These are phyloP conservation scores for Petrocephalus schoutedeni DNA, from an alignment of 2,797 vertebrate genomes.

Conservation along the genomic window DNA sequence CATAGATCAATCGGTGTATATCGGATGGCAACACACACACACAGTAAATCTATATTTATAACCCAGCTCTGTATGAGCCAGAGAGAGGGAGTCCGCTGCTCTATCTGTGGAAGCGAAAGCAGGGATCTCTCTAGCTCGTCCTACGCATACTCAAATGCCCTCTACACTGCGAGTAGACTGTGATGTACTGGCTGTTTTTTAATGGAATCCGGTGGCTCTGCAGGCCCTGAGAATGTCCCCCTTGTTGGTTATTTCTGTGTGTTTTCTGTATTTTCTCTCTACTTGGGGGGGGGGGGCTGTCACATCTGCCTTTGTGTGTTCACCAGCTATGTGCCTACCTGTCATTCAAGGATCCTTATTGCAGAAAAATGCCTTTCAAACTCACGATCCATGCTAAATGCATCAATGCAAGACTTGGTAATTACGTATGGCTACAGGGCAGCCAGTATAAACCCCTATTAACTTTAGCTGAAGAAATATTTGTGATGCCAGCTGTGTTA, in stretches of 20 bases:
- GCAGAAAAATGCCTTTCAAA: not conserved
- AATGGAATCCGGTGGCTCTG: not conserved
- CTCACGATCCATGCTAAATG: not conserved
- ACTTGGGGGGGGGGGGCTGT: not conserved
- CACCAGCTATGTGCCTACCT: not conserved
- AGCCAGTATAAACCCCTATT: constrained; percentile 1
- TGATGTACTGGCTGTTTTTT: not conserved
- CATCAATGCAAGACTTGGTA: not conserved
- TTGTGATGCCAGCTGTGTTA: not conserved
- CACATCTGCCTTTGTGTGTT: not conserved
- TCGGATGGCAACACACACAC: constrained; percentile 14
- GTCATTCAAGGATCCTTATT: not conserved
- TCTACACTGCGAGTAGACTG: constrained; percentile 3
- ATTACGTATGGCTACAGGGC: not conserved
- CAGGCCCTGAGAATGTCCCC: not conserved
- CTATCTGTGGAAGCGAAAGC: not conserved
- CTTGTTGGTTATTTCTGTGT: not conserved
- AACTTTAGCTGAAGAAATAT: not conserved
- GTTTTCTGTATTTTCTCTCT: not conserved
- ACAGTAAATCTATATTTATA: constrained; percentile 22
- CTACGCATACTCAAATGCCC: constrained; percentile 4
- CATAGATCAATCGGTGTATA: constrained; percentile 11
- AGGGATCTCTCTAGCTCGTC: constrained; percentile 7
- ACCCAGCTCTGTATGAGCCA: not conserved
- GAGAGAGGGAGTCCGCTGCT: not conserved